Evolutionary conservation across 2,888 invertebrate genomes (phyloP), one percentile per base, ranked within the genome.

Genomic region (Cepaea hortensis): DNA sequence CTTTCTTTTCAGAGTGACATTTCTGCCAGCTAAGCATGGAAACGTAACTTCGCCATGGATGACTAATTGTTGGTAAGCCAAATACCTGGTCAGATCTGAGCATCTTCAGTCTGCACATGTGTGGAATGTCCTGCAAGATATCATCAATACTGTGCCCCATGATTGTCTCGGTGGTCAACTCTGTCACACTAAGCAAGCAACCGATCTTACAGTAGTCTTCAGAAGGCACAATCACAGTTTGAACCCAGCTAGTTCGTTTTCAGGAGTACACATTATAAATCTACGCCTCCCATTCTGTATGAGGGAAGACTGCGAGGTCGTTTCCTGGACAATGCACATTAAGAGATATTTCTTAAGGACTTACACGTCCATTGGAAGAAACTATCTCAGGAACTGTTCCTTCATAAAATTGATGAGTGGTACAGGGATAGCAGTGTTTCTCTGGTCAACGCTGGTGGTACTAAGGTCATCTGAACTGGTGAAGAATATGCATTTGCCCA

Each of bases 371-470:
- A 1, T 62, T 23, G 80, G 80, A 35, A 80, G 65, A 48, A 80
- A 46, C 23, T 65, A n/a, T 35, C 15, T 81, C 5, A 86, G 81
- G 76, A 81, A 73, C 48, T 86, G 81, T 11, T 86, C 86, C 3
- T 48, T 81, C 13, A 11, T 15, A 11, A 86, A 86, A 61, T 3
- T 86, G 13, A 23, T 81, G 50, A 13, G 76, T 23, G 1, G 68
- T 3, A 11, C 68, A 35, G 20, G 55, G 6, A n/a, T 68, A 0
- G 65, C 62, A 15, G 6, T 73, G 0, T 20, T 86, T 2, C 68
- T 55, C 3, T 86, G 68, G 76, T 62, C 68, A 35, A 11, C 73
- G 1, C 15, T 86, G 23, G 9, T 81, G 3, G 9, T 82, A 0
- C 3, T 76, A 18, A 55, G 1, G 3, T 11, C 46, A 11, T 50